A percentile compares a stretch with the other conserved stretches of the same genome.
phyloP scores from a whole-genome alignment of 1,140 invertebrate species.

The Drosophila sproati region DNA sequence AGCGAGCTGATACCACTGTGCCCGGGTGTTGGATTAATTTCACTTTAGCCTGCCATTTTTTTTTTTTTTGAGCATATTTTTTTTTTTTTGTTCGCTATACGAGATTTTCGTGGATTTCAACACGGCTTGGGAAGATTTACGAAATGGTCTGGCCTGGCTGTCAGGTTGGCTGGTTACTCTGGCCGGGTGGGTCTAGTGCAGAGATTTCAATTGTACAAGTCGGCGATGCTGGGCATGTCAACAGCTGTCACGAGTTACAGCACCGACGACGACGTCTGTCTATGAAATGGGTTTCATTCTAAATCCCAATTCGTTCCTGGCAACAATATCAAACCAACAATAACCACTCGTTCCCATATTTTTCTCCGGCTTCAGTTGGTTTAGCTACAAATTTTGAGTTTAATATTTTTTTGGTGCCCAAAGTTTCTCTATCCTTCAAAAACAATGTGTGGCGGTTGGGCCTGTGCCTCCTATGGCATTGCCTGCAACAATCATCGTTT shows the following conservation, averaged over 20 bases:
- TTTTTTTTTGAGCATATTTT: slow-evolving; percentile 42
- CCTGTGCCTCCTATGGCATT: slow-evolving; percentile 60
- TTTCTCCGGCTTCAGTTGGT: not conserved
- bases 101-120: slow-evolving; percentile 40
- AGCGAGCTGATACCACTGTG: slow-evolving; percentile 15
- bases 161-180: not conserved
- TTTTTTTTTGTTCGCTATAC: slow-evolving; percentile 7
- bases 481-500: slow-evolving; percentile 63
- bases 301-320: slow-evolving; percentile 23
- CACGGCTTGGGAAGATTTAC: slow-evolving; percentile 51
- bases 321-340: slow-evolving; percentile 26
- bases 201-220: slow-evolving; percentile 46
- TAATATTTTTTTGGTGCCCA: not conserved
- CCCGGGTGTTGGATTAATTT: slow-evolving; percentile 43
- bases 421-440: not conserved
- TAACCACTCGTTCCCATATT: slow-evolving; percentile 12
- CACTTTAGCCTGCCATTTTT: slow-evolving; percentile 34
- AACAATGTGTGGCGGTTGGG: slow-evolving; percentile 68
- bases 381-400: slow-evolving; percentile 25
- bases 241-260: slow-evolving; percentile 54
- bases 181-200: not conserved
- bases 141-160: slow-evolving; percentile 13
- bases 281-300: slow-evolving; percentile 40
- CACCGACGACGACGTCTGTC: not conserved
- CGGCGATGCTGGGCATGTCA: slow-evolving; percentile 56